Evolutionary conservation across 2,888 invertebrate species (phyloP), one percentile per base, ranked within the genome.

Genomic region (Papilio protenor): DNA sequence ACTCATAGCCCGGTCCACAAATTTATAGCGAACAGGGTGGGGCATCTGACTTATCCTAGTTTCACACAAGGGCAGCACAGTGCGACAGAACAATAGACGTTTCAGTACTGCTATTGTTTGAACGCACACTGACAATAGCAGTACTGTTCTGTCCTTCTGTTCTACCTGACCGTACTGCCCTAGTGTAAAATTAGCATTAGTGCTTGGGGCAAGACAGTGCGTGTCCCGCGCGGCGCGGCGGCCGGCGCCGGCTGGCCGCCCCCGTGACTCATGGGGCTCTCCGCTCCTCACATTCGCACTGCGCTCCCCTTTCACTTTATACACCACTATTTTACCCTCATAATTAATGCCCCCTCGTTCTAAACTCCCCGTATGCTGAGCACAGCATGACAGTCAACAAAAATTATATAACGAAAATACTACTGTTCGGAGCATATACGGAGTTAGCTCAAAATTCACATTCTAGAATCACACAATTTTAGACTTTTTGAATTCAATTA

Each of bases 181-280:
- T 61, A 27, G 61, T 61, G 61, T 14, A 27, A 27, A 61, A 61
- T 12, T 57, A 0, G 27, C 23, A 14, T 61, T 61, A 61, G 61
- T 23, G 61, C 66, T 45, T 84, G 84, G 84, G 85, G 82, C 86
- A 91, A 89, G 90, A 90, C 90, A 90, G 88, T 88, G 87, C 87
- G 87, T 88, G 87, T 81, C 70, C 83, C 78, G 73, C 81, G 27
- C 61, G 61, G 27, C 61, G 61, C 61, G 61, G n/a, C n/a, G 74
- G 79, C 78, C 84, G 92, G 93, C 94, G 94, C 93, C 94, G 93
- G 92, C 93, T 92, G 88, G 94, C 79, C 92, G 93, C 84, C 80
- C 80, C 80, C 82, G 82, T 94, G 94, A 94, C 87, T 94, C 94
- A 94, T 87, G 83, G 93, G 94, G 86, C 90, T 90, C 91, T 90